These are phyloP conservation scores for Sepioteuthis lessoniana DNA, from an alignment of 2,888 invertebrate species.

Conservation along the genomic window DNA sequence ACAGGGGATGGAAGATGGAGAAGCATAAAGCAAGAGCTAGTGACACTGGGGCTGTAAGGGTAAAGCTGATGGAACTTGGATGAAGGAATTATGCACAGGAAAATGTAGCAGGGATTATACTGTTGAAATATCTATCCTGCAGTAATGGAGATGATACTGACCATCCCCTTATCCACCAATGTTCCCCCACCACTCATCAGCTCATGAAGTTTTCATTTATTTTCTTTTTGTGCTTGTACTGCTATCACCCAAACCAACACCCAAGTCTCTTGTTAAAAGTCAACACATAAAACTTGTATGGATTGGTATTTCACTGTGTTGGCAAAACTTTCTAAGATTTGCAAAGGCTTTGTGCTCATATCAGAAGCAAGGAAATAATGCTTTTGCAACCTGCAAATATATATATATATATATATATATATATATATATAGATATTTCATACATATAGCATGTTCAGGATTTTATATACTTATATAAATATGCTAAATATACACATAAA, in stretches of 20 bases:
- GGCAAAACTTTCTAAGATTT: neutral
- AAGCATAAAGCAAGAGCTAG: neutral
- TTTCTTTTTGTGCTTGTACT: neutral
- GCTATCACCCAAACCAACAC: neutral
- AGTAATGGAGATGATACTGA: neutral
- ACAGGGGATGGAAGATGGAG: neutral
- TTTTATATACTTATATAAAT: too few relatives aligned
- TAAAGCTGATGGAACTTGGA: neutral
- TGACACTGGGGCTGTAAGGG: neutral
- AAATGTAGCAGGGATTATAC: neutral
- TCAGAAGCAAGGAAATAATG: neutral
- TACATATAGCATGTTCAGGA: too few relatives aligned
- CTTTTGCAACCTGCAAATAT: neutral
- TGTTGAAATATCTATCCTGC: neutral
- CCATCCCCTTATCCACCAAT: too few relatives aligned
- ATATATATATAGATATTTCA: too few relatives aligned
- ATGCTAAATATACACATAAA: too few relatives aligned
- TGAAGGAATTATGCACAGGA: neutral
- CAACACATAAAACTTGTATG: neutral
- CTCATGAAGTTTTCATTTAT: neutral
- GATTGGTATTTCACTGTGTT: neutral
- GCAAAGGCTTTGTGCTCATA: slow-evolving; percentile 2
- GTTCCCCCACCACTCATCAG: neutral
- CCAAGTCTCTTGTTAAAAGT: neutral
- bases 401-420: too few relatives aligned